Evolutionary conservation across 2,797 vertebrate species (phyloP), one percentile per base, ranked within the genome.

Genomic region (Acrocephalus scirpaceus): DNA sequence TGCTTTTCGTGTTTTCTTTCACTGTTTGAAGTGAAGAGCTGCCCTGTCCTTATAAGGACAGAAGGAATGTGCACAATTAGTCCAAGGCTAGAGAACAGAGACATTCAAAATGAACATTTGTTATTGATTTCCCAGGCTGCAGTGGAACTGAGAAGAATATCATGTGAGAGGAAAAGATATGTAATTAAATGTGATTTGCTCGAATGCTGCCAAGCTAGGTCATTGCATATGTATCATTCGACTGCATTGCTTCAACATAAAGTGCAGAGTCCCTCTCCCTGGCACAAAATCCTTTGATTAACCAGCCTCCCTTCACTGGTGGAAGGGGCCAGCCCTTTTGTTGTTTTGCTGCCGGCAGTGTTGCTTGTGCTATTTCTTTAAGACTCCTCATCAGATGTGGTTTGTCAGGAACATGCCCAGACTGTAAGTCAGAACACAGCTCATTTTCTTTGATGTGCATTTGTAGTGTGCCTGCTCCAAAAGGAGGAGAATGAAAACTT

Each of bases 361-460:
- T 67, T 94, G 74, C 77, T 94, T 87, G 48, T 90, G 86, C 83
- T 84, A 61, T 92, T 96, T 93, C 94, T 96, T 90, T 91, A 96
- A 90, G 85, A 86, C 76, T 94, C 85, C 57, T 92, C 96, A 96
- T 96, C 93, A 95, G 95, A 96, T 94, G 92, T 74, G 91, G 90
- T 94, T 94, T 95, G 95, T 94, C 90, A 95, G 91, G 80, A 95
- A 90, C 94, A 92, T 95, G 94, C 95, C 80, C 79, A 88, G 93
- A 85, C 90, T 92, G 74, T 95, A 96, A 95, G 92, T 94, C 90
- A 95, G 86, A 94, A 86, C 77, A 93, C 86, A 95, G 75, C 93
- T 95, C 88, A 87, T 95, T 94, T 94, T 36, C 95, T 96, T 95
- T 95, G 90, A 88, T 88, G 73, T 90, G 88, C 83, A 74, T 95